Evolutionary conservation across 2,113 vertebrate species (phyloP), one percentile per base, ranked within the genome.

Genomic region (Mormyrus iriodes): DNA sequence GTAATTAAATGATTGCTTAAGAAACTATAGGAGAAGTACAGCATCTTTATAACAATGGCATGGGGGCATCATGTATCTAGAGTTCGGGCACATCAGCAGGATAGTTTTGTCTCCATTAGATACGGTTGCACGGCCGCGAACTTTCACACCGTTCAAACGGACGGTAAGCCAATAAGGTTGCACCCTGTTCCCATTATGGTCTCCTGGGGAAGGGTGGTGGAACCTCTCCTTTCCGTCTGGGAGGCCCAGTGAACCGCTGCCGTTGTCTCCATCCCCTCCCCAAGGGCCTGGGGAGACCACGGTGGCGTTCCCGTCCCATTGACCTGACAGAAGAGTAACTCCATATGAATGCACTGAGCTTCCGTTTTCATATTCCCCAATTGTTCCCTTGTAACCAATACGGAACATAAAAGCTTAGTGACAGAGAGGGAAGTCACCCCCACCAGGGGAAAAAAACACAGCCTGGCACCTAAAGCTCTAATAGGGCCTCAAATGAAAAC

Each of bases 311-410:
- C 93, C 91, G 91, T 92, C 92, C 92, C 90, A 93, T 88, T 95
- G 92, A 95, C 91, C 93, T 49, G 86, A 69, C 76, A 65, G 91
- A 92, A 91, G 91, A 91, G 93, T 51, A 93, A 92, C 88, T 90
- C 84, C 93, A 94, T 94, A 94, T 94, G 89, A 93, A 92, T 90
- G 48, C n/a, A 61, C 51, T 15, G 89, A 84, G 92, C 92, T 93
- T 94, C 94, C 92, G 90, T 93, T 92, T 93, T 94, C 92, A 90
- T 91, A 91, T 92, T 93, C 86, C 2, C 3, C 90, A 89, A 94
- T 95, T 95, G 95, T 95, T 93, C 91, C 90, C 42, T 88, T 94
- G 94, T 95, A 95, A 95, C 93, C 93, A 94, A 95, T 95, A 95
- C 93, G 91, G 92, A 92, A 95, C 91, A 94, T 94, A 94, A 95